A percentile compares a stretch with the other conserved stretches of the same genome.
These are phyloP conservation scores for Momotus momota DNA, from an alignment of 2,797 vertebrate genomes.

Conservation along the genomic window DNA sequence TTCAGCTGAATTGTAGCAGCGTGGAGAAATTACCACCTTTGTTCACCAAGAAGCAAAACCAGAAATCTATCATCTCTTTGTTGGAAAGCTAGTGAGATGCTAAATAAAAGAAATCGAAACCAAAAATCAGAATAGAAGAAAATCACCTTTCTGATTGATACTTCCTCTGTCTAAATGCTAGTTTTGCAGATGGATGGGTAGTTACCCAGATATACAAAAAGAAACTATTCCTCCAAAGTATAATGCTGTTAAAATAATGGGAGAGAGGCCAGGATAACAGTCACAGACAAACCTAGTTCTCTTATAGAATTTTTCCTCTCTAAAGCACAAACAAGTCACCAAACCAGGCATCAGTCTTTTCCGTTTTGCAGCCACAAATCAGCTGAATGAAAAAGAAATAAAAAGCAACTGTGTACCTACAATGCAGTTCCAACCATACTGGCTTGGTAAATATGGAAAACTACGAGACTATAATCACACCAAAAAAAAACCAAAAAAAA, in stretches of 20 bases:
- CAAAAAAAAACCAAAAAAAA: neutral
- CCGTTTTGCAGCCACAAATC: neutral
- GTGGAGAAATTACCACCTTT: neutral
- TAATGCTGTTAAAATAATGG: neutral
- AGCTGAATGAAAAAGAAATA: neutral
- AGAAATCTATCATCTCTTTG: neutral
- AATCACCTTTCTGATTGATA: rapidly evolving
- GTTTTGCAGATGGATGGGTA: neutral
- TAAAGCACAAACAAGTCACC: neutral
- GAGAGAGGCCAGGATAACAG: neutral
- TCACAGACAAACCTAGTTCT: neutral
- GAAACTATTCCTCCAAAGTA: neutral
- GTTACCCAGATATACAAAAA: neutral
- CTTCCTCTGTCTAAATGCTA: neutral
- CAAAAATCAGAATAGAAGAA: neutral
- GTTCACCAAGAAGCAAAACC: neutral
- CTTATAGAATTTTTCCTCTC: neutral
- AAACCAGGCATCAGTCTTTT: neutral
- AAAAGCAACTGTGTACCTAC: neutral
- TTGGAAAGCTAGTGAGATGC: neutral
- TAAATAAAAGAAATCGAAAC: neutral
- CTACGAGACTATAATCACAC: neutral
- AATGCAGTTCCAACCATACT: neutral
- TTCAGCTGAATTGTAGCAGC: neutral
- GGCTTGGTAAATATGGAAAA: neutral